phyloP scores from a whole-genome alignment of 2,113 vertebrate genomes.

The Ceuthmochares aereus region DNA sequence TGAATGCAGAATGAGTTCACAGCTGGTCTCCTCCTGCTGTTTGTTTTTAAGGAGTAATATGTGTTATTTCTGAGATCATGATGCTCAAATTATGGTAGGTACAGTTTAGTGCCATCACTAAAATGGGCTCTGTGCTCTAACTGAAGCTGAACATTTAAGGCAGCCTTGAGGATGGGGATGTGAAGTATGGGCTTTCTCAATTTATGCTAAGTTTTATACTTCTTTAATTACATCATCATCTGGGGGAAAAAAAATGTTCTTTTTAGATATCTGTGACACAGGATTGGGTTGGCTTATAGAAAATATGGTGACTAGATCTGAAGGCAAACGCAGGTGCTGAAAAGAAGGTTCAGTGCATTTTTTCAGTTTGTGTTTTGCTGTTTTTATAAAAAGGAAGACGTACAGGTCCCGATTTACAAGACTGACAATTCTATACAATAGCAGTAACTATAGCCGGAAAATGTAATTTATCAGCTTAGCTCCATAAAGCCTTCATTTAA shows the following conservation, averaged over 20 bases:
- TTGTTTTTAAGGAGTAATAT: not conserved
- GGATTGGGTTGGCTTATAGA: accelerated
- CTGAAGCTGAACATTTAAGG: not conserved
- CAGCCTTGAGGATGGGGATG: not conserved
- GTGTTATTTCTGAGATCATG: not conserved
- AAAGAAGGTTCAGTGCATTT: not conserved
- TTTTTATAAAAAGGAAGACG: not conserved
- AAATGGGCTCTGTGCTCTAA: accelerated
- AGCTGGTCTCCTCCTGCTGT: slow-evolving; percentile 6
- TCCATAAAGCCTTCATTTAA: not conserved
- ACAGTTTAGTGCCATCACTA: not conserved
- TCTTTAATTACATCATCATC: not conserved
- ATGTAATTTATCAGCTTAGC: not conserved
- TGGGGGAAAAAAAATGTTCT: not conserved
- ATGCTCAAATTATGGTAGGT: not conserved
- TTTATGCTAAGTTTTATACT: not conserved
- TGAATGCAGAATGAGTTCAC: slow-evolving; percentile 3
- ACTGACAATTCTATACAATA: not conserved
- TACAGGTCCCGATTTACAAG: not conserved
- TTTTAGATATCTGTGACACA: not conserved
- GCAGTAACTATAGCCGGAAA: not conserved
- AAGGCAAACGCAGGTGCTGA: not conserved
- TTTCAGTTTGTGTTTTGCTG: not conserved
- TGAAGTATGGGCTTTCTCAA: not conserved
- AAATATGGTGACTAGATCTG: not conserved